These are phyloP conservation scores for Stenchaetothrips biformis DNA, from an alignment of 2,888 invertebrate genomes.

Conservation along the genomic window DNA sequence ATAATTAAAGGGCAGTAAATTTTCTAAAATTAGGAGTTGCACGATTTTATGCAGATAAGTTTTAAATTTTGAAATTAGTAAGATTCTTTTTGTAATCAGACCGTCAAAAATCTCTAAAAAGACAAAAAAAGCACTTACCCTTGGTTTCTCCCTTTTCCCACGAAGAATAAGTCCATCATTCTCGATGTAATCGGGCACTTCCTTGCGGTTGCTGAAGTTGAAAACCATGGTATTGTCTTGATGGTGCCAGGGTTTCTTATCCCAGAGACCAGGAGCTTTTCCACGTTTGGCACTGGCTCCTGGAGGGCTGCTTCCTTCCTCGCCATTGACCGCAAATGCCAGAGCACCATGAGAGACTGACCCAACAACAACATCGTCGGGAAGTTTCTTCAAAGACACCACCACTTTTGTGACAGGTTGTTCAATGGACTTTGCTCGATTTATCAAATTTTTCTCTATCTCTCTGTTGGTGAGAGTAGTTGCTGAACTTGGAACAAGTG, in stretches of 20 bases:
- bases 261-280: slow-evolving; percentile 44
- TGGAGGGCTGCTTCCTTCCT: neutral
- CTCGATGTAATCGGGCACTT: slow-evolving; percentile 86
- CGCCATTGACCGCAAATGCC: slow-evolving; percentile 27
- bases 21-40: too few species aligned
- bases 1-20: too few species aligned
- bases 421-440: slow-evolving; percentile 58
- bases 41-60: neutral
- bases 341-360: slow-evolving; percentile 33
- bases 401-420: slow-evolving; percentile 49
- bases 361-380: slow-evolving; percentile 34
- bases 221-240: slow-evolving; percentile 74
- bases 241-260: slow-evolving; percentile 50
- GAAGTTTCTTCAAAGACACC: slow-evolving; percentile 44
- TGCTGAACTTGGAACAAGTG: slow-evolving; percentile 28
- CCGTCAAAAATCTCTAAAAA: neutral
- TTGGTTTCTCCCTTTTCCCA: slow-evolving; percentile 62
- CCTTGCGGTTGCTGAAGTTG: slow-evolving; percentile 78
- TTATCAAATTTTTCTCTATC: slow-evolving; percentile 64
- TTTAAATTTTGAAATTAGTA: neutral
- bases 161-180: slow-evolving; percentile 76
- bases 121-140: slow-evolving; percentile 55
- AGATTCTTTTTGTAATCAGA: neutral
- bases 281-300: slow-evolving; percentile 32
- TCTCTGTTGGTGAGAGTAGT: slow-evolving; percentile 55